Percentiles rank a stretch among this genome's conserved stretches.
Conservation (phyloP, 2,888 invertebrate genomes). For the Oligia fasciuncula region DNA sequence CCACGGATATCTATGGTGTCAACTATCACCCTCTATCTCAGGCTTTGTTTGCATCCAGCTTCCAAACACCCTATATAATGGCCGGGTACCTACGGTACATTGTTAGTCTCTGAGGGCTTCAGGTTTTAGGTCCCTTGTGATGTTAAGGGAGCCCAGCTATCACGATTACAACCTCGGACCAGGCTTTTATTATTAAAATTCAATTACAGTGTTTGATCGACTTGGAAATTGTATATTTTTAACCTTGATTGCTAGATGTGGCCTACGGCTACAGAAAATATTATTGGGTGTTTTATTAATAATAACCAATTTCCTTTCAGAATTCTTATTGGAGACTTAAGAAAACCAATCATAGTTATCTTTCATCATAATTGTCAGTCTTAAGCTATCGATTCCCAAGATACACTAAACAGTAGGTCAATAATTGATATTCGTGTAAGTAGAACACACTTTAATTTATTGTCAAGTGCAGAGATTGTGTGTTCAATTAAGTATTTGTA, state of each 20-base stretch:
- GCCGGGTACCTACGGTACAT: background rate
- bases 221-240: slow-evolving; percentile 33
- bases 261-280: slow-evolving; percentile 5
- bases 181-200: slow-evolving; percentile 8
- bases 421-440: slow-evolving; percentile 3
- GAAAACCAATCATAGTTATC: background rate
- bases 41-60: too few relatives aligned
- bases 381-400: background rate
- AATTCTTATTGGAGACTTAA: background rate
- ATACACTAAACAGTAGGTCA: background rate
- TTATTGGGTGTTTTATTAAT: background rate
- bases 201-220: slow-evolving; percentile 29
- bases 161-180: slow-evolving; percentile 1
- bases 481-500: slow-evolving; percentile 21
- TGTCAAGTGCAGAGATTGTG: slow-evolving; percentile 8
- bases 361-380: background rate
- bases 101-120: background rate
- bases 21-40: too few relatives aligned
- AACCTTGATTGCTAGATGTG: background rate
- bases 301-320: background rate
- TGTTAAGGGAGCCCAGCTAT: background rate
- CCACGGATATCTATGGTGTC: too few relatives aligned
- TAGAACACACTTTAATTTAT: slow-evolving; percentile 7
- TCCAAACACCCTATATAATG: background rate
- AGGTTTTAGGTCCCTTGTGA: background rate